Percentiles rank a stretch among this genome's conserved stretches.
Evolutionary conservation across 2,888 invertebrate species (phyloP).

Genomic region (Nephrocerus scutellatus): DNA sequence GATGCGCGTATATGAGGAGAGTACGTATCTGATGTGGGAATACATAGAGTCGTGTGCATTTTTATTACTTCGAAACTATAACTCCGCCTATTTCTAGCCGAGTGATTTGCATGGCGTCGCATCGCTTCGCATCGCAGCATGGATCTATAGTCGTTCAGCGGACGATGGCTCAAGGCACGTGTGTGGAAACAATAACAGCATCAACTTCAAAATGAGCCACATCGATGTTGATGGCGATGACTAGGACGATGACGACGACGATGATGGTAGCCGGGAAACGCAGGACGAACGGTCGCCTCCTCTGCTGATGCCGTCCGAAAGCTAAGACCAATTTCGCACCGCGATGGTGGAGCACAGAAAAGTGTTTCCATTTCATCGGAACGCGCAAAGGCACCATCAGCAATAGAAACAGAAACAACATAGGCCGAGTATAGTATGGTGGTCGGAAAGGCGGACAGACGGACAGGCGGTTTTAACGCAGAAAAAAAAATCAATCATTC

Average conservation of each 20-base stretch:
- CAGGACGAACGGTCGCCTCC: slow-evolving; percentile 11
- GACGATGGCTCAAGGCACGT: slow-evolving; percentile 8
- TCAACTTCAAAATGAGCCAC: slow-evolving; percentile 15
- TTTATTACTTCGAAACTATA: slow-evolving; percentile 46
- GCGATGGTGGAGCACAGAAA: slow-evolving; percentile 1
- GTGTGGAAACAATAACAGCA: slow-evolving; percentile 17
- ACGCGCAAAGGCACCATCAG: too few relatives aligned
- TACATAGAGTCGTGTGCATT: slow-evolving; percentile 42
- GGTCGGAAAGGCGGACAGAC: not conserved
- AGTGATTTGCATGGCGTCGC: too few relatives aligned
- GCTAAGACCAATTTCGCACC: slow-evolving; percentile 3
- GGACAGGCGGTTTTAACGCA: not conserved
- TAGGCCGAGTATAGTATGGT: not conserved
- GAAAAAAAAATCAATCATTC: slow-evolving; percentile 37
- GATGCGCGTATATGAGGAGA: too few relatives aligned
- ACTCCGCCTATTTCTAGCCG: slow-evolving; percentile 45
- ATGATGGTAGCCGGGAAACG: not conserved
- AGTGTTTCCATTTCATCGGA: slow-evolving; percentile 11
- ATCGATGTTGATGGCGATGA: slow-evolving; percentile 7
- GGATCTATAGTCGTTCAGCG: too few relatives aligned
- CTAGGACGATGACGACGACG: slow-evolving; percentile 16
- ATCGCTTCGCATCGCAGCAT: too few relatives aligned
- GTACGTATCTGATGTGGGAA: too few relatives aligned
- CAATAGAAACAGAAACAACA: not conserved
- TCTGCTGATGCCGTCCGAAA: not conserved